Base-by-base conservation (phyloP, 2,797 vertebrate species). In the Ceyx erithaca region DNA sequence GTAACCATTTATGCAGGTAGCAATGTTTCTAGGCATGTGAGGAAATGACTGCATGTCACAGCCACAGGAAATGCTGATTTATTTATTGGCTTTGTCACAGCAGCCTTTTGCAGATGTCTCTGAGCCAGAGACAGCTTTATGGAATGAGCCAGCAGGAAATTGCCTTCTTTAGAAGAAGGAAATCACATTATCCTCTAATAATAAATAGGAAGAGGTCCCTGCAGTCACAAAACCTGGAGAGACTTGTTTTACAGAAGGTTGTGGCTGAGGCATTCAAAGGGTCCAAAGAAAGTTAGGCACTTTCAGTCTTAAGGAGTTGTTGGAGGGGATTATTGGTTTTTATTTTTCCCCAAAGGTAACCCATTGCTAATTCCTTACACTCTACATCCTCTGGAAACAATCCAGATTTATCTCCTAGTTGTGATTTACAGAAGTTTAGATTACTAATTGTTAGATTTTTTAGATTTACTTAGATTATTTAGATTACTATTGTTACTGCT, bases 41-140 rank as follows among this genome's bases (percentile, higher is more conserved):
- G 92, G 94, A 93, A 96, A 80, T 89, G 72, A 51, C 81, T 0
- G 1, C 67, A 75, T 90, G 67, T 91, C 62, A 81, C 80, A 82
- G 55, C 33, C 55, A 92, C 55, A 91, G 95, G 96, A 95, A 96
- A 91, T 93, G 64, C 86, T 90, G 69, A 84, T 94, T 90, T 90
- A 81, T 93, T 88, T 87, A 80, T 82, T 90, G 51, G 30, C 75
- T 89, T 90, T 69, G 77, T 59, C 30, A 77, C 33, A 67, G 88
- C 14, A 52, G 43, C 16, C 51, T 95, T 92, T 84, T 88, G 72
- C 68, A 84, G 70, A 64, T 54, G 76, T 66, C 57, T 75, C 70
- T 80, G 82, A 85, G 89, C 31, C 70, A 90, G 71, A 76, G 76
- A 80, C 67, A 85, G 69, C 30, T 80, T 92, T 90, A 73, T 83